phyloP scores from a whole-genome alignment of 2,797 vertebrate genomes.

The Rhinella marina region DNA sequence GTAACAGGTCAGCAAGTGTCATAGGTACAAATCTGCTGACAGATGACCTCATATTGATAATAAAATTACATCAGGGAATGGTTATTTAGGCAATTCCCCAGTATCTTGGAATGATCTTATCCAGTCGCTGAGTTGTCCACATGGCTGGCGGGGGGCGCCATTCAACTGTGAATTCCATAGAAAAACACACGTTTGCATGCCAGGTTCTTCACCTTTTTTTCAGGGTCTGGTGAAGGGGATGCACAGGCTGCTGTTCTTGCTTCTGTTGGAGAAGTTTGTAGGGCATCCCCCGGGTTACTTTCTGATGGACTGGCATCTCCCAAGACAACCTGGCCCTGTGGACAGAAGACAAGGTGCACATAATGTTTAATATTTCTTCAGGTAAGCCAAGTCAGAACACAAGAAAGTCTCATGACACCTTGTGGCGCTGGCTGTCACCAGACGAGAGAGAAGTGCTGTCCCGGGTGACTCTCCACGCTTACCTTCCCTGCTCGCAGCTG shows the following conservation, averaged over 20 bases:
- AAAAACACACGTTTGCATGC: no score
- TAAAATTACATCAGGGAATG: no score
- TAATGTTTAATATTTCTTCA: background rate
- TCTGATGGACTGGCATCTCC: conserved; percentile 78
- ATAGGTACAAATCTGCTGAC: no score
- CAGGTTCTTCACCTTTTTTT: conserved; percentile 34
- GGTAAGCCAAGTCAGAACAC: background rate
- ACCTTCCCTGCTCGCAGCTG: conserved; percentile 96
- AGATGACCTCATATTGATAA: no score
- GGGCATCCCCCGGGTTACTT: conserved; percentile 69
- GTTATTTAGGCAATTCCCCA: no score
- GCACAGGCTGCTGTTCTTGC: conserved; percentile 76
- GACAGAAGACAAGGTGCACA: conserved; percentile 60
- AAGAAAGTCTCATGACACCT: background rate
- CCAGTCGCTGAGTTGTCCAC: no score
- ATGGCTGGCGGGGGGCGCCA: no score
- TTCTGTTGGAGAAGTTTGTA: conserved; percentile 71
- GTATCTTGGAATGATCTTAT: no score
- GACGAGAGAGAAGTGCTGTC: background rate
- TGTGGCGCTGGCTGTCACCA: conserved; percentile 10
- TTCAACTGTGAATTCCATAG: no score
- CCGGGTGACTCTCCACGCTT: conserved; percentile 17
- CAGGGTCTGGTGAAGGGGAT: conserved; percentile 51
- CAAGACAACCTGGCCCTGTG: conserved; percentile 89
- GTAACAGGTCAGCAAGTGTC: no score